Base-by-base conservation (phyloP, 1,140 invertebrate species). In the Apis cerana region DNA sequence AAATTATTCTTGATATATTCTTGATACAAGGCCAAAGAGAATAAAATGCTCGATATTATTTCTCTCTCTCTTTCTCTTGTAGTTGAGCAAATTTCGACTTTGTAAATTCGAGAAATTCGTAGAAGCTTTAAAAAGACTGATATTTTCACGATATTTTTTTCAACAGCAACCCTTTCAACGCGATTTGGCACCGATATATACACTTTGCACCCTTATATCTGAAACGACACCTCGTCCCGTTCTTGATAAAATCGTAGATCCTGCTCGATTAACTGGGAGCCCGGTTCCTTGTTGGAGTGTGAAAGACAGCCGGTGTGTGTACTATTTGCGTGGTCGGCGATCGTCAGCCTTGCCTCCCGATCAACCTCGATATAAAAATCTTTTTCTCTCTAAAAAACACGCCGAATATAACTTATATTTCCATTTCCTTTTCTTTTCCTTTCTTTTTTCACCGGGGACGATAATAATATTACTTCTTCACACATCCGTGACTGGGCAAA, bases 301-400 rank as follows among this genome's bases (percentile, higher is more conserved):
- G 92, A 93, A 93, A 93, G 91, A 93, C 92, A 93, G 91, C 91
- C 89, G 91, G 91, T 91, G 88, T 92, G 90, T 91, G 90, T 91
- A 91, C 88, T 85, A 89, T 88, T 88, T 88, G 84, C 80, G 86
- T 88, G 83, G 80, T 85, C 79, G 86, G 86, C 87, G 80, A 76
- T 85, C 83, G 48, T 48, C 17, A 64, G 23, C 67, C 75, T 85
- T 82, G 86, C 76, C 85, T 64, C 82, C 64, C 85, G 67, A 84
- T 56, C 70, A 58, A 19, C n/a, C n/a, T 43, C 75, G 58, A 69
- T n/a, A 52, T 52, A 76, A 71, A 69, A 80, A 80, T 71, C 48
- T 61, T 59, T 43, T 59, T 43, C 4, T 68, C 17, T 83, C 70
- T 58, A 74, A 59, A 50, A 59, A 74, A 50, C 67, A 15, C 33